A percentile compares a stretch with the other conserved stretches of the same genome.
Conservation (phyloP, 2,797 vertebrate genomes). For the Phataginus tricuspis region DNA sequence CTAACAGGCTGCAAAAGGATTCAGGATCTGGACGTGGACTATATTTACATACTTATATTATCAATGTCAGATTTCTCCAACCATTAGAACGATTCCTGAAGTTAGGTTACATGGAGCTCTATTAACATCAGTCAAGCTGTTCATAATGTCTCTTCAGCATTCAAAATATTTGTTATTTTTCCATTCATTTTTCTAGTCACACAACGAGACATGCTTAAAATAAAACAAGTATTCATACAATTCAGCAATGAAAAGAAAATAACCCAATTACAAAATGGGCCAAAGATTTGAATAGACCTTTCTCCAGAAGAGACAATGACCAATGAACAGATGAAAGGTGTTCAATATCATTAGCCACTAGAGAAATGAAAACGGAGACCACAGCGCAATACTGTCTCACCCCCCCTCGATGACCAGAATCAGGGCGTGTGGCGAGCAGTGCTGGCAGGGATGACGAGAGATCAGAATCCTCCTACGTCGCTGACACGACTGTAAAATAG, state of each 20-base stretch:
- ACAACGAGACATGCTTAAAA: background rate
- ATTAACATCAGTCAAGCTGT: background rate
- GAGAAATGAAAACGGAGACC: background rate
- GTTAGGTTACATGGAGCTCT: accelerated
- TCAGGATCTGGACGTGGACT: background rate
- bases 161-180: constrained; percentile 28
- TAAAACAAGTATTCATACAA: background rate
- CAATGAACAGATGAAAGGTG: background rate
- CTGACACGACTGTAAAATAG: background rate
- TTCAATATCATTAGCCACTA: background rate
- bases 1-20: background rate
- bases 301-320: background rate
- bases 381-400: background rate
- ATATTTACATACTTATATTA: background rate
- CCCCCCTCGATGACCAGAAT: background rate
- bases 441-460: background rate
- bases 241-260: background rate
- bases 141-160: background rate
- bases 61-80: background rate
- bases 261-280: background rate
- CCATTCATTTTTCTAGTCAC: background rate
- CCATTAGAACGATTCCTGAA: background rate
- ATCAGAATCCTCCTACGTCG: accelerated
- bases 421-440: too few relatives aligned
- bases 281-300: background rate